These are phyloP conservation scores for Mesocricetus auratus DNA, from an alignment of 2,113 vertebrate species.

Conservation along the genomic window DNA sequence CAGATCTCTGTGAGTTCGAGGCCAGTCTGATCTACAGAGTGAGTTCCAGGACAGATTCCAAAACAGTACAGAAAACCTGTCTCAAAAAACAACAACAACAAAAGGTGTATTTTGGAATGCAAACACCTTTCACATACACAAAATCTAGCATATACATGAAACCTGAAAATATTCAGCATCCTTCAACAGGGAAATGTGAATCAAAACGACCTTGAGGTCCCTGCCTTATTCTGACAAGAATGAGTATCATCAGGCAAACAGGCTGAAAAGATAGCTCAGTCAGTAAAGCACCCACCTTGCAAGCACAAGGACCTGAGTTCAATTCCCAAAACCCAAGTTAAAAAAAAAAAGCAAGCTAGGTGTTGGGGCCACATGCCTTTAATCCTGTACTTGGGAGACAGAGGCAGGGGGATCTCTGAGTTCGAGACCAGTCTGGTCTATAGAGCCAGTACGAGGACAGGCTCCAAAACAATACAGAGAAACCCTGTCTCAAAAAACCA, in stretches of 20 bases:
- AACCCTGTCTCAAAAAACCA: background rate
- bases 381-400: background rate
- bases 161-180: background rate
- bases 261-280: background rate
- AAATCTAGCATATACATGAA: background rate
- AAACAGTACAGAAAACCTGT: no score
- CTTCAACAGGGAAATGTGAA: background rate
- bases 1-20: no score
- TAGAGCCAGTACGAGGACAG: background rate
- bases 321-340: background rate
- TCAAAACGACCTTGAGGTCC: background rate
- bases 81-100: no score
- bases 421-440: background rate
- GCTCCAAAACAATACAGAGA: no score
- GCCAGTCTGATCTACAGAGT: no score
- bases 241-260: background rate
- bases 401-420: background rate
- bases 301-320: background rate
- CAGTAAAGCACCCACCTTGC: background rate
- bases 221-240: background rate
- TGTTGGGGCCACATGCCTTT: no score
- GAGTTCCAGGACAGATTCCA: no score
- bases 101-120: no score
- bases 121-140: background rate
- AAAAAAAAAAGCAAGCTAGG: no score